These are phyloP conservation scores for Drosophila meridionalis DNA, from an alignment of 2,888 invertebrate genomes.

Conservation along the genomic window DNA sequence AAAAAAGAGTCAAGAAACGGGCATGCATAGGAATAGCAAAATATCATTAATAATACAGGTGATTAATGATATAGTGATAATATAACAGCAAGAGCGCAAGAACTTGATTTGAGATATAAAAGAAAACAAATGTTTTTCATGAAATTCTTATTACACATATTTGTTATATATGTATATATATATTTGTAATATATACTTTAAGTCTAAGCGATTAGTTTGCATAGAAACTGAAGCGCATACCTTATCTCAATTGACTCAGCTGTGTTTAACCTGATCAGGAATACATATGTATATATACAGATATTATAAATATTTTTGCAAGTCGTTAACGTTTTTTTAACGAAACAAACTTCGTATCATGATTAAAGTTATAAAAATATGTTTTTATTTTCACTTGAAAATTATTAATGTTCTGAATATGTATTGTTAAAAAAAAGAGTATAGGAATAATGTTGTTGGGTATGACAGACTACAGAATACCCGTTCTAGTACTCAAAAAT, in stretches of 20 bases:
- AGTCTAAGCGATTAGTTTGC: conserved; percentile 5
- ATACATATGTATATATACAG: neutral
- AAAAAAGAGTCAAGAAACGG: neutral
- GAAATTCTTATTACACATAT: neutral
- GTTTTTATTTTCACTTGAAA: neutral
- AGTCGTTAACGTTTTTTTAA: neutral
- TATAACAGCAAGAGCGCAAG: neutral
- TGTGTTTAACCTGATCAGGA: neutral
- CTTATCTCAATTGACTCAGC: neutral
- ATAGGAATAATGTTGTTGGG: neutral
- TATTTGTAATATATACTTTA: neutral
- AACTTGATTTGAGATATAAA: neutral
- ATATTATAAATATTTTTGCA: neutral
- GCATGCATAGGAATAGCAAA: neutral
- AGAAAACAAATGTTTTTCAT: neutral
- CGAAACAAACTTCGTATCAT: neutral
- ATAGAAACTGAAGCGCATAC: conserved; percentile 1
- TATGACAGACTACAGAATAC: neutral
- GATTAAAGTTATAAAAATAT: neutral
- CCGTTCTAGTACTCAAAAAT: neutral
- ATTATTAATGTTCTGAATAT: neutral
- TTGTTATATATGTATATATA: neutral
- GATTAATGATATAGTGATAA: conserved; percentile 2
- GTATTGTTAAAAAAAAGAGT: neutral
- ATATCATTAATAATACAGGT: conserved; percentile 6